Evolutionary conservation across 2,888 invertebrate genomes (phyloP).

Genomic region (Elmis aenea): DNA sequence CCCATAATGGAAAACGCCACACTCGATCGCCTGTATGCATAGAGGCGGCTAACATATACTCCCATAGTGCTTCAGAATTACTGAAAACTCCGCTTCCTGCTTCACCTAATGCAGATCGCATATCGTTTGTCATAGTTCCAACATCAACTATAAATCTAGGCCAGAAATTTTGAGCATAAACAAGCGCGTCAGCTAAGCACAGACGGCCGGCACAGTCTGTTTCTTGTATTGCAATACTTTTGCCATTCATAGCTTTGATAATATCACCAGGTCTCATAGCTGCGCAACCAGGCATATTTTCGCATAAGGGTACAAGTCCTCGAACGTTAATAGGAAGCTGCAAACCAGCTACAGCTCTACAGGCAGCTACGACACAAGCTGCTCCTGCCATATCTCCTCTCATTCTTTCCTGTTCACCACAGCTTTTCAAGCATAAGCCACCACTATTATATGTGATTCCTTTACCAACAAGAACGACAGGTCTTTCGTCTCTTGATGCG

Average conservation of each 20-base stretch:
- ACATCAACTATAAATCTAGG: constrained; percentile 69
- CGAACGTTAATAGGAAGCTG: constrained; percentile 67
- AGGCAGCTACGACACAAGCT: constrained; percentile 68
- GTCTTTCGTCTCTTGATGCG: constrained; percentile 55
- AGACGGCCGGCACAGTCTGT: constrained; percentile 80
- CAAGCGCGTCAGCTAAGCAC: constrained; percentile 73
- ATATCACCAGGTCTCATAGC: constrained; percentile 80
- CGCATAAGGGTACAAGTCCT: constrained; percentile 72
- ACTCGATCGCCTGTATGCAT: constrained; percentile 72
- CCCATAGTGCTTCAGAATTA: constrained; percentile 66
- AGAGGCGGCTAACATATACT: constrained; percentile 63
- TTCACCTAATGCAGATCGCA: constrained; percentile 53
- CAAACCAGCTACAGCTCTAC: constrained; percentile 64
- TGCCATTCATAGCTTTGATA: constrained; percentile 68
- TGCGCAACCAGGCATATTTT: constrained; percentile 72
- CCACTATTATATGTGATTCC: constrained; percentile 58
- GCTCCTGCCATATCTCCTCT: constrained; percentile 84
- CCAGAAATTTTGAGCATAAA: constrained; percentile 71
- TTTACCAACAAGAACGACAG: constrained; percentile 66
- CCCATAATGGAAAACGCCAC: constrained; percentile 79
- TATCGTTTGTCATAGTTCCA: constrained; percentile 65
- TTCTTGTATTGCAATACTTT: constrained; percentile 67
- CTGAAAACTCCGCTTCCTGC: constrained; percentile 70
- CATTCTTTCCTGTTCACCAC: constrained; percentile 63
- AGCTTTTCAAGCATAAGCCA: constrained; percentile 65